These are phyloP conservation scores for Dysdera silvatica DNA, from an alignment of 1,140 invertebrate species.

Conservation along the genomic window DNA sequence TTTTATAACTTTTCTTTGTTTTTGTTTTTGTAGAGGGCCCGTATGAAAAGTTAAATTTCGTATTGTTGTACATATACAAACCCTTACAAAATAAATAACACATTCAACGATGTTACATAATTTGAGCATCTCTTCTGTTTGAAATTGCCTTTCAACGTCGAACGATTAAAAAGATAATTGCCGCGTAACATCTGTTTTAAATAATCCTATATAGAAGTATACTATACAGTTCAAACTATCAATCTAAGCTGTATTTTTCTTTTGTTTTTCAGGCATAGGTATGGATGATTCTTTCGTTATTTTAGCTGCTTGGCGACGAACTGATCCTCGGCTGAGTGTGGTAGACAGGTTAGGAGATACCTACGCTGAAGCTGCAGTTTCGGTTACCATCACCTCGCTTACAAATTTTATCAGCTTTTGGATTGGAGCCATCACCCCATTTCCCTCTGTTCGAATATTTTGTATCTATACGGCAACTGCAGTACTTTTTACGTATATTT, in stretches of 20 bases:
- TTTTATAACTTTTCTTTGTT: too few species aligned
- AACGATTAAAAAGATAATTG: too few species aligned
- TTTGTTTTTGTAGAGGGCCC: too few species aligned
- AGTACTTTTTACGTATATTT: slow-evolving; percentile 85
- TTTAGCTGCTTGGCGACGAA: slow-evolving; percentile 45
- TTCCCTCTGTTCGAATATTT: slow-evolving; percentile 91
- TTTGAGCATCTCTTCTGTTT: too few species aligned
- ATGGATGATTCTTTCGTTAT: slow-evolving; percentile 48
- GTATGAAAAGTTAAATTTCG: too few species aligned
- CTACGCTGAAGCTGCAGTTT: slow-evolving; percentile 46
- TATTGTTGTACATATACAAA: too few species aligned
- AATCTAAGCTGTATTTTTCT: neutral
- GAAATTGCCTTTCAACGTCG: too few species aligned
- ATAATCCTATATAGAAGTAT: too few species aligned
- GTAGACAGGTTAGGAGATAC: slow-evolving; percentile 43
- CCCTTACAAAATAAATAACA: too few species aligned
- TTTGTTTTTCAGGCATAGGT: slow-evolving; percentile 39
- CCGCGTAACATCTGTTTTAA: too few species aligned
- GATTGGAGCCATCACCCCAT: slow-evolving; percentile 75
- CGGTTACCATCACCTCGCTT: slow-evolving; percentile 47
- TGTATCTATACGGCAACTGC: slow-evolving; percentile 92
- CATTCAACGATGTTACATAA: too few species aligned
- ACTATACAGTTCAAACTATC: neutral
- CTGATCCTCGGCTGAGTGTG: slow-evolving; percentile 46
- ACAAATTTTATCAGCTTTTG: slow-evolving; percentile 47